A percentile compares a stretch with the other conserved stretches of the same genome.
phyloP scores from a whole-genome alignment of 2,113 vertebrate genomes.

The Eudyptes chrysolophus region DNA sequence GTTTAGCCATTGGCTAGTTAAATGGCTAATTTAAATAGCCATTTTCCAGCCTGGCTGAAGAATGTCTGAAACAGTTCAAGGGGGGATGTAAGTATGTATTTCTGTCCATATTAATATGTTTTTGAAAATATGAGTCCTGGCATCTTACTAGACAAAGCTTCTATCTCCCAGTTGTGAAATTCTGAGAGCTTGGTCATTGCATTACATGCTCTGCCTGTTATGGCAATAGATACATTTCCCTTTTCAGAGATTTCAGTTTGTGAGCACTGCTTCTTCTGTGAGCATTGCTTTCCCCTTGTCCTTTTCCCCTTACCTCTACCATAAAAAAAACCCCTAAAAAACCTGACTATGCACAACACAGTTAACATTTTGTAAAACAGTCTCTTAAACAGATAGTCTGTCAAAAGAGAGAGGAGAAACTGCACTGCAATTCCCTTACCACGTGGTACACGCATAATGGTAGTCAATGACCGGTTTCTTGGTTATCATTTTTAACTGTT shows the following conservation, averaged over 20 bases:
- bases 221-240: not conserved
- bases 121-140: not conserved
- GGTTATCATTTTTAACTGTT: not conserved
- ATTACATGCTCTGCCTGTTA: not conserved
- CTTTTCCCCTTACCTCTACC: not conserved
- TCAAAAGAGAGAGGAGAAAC: not conserved
- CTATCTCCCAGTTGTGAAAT: not conserved
- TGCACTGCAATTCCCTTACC: not conserved
- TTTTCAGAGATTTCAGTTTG: not conserved
- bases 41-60: not conserved
- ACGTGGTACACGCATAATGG: too few relatives aligned
- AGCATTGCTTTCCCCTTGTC: not conserved
- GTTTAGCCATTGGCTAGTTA: too few relatives aligned
- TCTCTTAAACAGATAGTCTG: not conserved
- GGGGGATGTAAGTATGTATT: not conserved
- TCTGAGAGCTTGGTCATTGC: not conserved
- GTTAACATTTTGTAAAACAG: not conserved
- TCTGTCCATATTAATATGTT: not conserved
- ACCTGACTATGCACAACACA: fast-evolving
- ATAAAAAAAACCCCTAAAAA: not conserved
- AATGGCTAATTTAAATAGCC: not conserved
- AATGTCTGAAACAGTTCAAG: not conserved
- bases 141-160: not conserved
- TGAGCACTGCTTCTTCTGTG: not conserved
- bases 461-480: not conserved